Conservation (phyloP, 2,797 vertebrate genomes). For the Coracias cyanogaster region DNA sequence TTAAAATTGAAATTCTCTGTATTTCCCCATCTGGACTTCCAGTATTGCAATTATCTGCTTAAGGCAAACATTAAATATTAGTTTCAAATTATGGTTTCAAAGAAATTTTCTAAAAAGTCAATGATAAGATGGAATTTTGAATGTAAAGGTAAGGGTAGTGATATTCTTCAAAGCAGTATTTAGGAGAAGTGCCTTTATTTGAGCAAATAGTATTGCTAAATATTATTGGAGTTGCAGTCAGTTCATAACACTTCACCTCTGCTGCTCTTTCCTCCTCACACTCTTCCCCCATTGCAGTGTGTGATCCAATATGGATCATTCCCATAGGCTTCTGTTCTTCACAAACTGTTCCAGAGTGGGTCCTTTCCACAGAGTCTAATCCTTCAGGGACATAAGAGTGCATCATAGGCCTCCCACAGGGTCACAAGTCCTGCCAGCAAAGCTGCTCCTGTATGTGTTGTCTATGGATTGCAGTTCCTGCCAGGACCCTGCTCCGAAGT, state of each 20-base stretch:
- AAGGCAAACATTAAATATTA: conserved; percentile 22
- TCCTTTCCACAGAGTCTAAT: not conserved
- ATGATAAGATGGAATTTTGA: not conserved
- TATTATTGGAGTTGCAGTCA: not conserved
- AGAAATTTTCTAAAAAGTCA: not conserved
- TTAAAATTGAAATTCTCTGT: not conserved
- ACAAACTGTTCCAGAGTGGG: not conserved
- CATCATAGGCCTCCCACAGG: fast-evolving
- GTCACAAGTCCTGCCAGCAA: not conserved
- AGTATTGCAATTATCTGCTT: not conserved
- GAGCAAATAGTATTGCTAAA: not conserved
- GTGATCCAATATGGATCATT: fast-evolving
- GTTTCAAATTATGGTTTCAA: conserved; percentile 1
- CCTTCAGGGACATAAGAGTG: not conserved
- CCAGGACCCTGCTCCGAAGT: not conserved
- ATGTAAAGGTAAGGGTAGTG: not conserved
- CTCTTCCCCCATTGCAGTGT: fast-evolving
- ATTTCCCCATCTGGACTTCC: not conserved
- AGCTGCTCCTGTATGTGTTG: not conserved
- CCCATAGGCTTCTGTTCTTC: not conserved
- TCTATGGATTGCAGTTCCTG: not conserved
- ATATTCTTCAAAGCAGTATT: not conserved
- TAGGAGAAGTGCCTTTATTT: not conserved
- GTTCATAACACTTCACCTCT: not conserved
- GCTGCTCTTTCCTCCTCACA: not conserved